Conservation (phyloP, 2,113 vertebrate genomes). For the Tragelaphus scriptus region DNA sequence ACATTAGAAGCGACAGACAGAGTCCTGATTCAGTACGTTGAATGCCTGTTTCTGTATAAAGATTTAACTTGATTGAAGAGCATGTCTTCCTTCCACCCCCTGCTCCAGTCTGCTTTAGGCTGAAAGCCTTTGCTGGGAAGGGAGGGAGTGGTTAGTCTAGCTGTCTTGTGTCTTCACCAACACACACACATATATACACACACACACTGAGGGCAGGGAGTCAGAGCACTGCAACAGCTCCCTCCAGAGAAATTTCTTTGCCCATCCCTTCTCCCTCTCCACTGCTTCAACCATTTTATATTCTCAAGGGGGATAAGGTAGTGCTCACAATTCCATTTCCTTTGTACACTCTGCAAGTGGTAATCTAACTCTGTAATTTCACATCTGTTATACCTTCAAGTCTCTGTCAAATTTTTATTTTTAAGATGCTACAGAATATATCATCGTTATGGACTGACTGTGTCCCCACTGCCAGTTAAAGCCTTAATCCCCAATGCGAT, state of each 20-base stretch:
- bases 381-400: background rate
- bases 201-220: background rate
- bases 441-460: background rate
- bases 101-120: background rate
- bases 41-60: background rate
- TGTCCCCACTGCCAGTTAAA: background rate
- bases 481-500: background rate
- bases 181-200: background rate
- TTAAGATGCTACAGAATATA: background rate
- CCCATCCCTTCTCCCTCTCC: background rate
- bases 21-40: background rate
- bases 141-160: background rate
- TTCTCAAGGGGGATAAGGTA: background rate
- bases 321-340: background rate
- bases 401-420: background rate
- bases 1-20: background rate
- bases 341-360: background rate
- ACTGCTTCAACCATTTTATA: background rate
- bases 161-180: background rate
- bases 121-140: background rate
- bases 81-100: background rate
- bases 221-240: background rate
- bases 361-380: background rate
- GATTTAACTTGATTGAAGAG: slow-evolving; percentile 27
- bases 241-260: background rate